Conservation (phyloP, 1,140 invertebrate genomes). For the Hylaeus anthracinus region DNA sequence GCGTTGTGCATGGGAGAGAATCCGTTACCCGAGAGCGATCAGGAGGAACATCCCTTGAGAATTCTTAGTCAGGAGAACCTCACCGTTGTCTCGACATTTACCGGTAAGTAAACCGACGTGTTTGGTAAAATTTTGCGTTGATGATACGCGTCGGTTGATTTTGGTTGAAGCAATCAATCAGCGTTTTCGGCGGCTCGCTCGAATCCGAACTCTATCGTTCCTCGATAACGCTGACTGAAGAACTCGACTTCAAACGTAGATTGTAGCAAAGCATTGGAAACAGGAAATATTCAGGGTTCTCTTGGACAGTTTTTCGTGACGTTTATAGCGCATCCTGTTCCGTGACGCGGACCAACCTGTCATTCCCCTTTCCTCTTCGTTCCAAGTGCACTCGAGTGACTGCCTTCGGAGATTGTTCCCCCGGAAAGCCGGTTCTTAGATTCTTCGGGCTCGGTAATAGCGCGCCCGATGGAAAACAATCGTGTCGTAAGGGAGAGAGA, state of each 20-base stretch:
- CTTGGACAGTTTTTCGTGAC: not conserved
- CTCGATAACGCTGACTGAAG: not conserved
- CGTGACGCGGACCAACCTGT: not conserved
- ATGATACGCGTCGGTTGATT: too few species aligned
- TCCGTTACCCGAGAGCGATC: slow-evolving; percentile 86
- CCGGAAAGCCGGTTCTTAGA: slow-evolving; percentile 28
- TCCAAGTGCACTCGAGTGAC: slow-evolving; percentile 15
- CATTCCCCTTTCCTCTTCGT: not conserved
- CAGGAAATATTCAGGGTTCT: not conserved
- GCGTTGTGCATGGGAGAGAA: slow-evolving; percentile 92
- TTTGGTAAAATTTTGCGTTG: too few species aligned
- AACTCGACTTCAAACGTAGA: not conserved
- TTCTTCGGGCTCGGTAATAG: slow-evolving; percentile 32
- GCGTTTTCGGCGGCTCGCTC: not conserved
- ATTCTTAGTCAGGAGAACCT: slow-evolving; percentile 94
- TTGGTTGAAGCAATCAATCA: too few species aligned
- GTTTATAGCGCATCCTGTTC: not conserved
- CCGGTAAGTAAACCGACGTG: slow-evolving; percentile 76
- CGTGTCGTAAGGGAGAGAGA: slow-evolving; percentile 18
- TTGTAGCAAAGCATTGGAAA: not conserved
- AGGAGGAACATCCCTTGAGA: slow-evolving; percentile 90
- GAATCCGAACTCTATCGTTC: not conserved
- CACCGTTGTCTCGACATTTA: slow-evolving; percentile 93
- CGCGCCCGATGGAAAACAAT: slow-evolving; percentile 46
- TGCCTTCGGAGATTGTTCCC: slow-evolving; percentile 26